phyloP scores from a whole-genome alignment of 1,140 invertebrate genomes.

The Lysiphlebus fabarum region DNA sequence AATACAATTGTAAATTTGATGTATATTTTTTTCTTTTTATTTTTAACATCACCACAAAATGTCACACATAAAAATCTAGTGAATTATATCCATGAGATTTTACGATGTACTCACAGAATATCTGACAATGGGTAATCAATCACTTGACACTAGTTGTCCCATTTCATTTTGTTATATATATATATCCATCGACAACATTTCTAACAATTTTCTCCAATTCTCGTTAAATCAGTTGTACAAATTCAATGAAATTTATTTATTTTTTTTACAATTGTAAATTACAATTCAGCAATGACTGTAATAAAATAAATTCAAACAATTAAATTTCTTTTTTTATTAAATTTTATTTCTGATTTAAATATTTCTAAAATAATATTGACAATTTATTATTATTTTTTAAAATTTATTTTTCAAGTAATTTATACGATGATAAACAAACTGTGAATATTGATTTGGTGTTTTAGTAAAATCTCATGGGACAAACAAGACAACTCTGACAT shows the following conservation, averaged over 20 bases:
- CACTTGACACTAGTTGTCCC: slow-evolving; percentile 14
- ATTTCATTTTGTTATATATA: slow-evolving; percentile 9
- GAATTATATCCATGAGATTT: slow-evolving; percentile 14
- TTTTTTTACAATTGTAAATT: too few relatives aligned
- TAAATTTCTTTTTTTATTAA: too few relatives aligned
- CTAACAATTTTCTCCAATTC: slow-evolving; percentile 2
- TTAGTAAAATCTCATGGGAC: not conserved
- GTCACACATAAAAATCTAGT: slow-evolving; percentile 10
- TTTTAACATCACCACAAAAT: slow-evolving; percentile 2
- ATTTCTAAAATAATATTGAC: too few relatives aligned
- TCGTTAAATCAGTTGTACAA: not conserved
- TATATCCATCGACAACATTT: not conserved
- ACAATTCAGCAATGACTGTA: too few relatives aligned
- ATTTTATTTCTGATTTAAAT: too few relatives aligned
- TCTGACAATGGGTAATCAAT: slow-evolving; percentile 23
- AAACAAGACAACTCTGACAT: slow-evolving; percentile 13
- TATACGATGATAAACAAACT: not conserved
- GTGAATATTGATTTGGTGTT: not conserved
- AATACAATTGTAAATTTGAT: too few relatives aligned
- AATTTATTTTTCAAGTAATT: not conserved
- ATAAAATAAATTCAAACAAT: too few relatives aligned
- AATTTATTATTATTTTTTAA: too few relatives aligned
- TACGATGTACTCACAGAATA: slow-evolving; percentile 11
- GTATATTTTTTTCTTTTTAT: not conserved
- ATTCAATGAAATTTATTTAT: not conserved